Evolutionary conservation across 2,888 invertebrate species (phyloP).

Genomic region (Agriotes lineatus): DNA sequence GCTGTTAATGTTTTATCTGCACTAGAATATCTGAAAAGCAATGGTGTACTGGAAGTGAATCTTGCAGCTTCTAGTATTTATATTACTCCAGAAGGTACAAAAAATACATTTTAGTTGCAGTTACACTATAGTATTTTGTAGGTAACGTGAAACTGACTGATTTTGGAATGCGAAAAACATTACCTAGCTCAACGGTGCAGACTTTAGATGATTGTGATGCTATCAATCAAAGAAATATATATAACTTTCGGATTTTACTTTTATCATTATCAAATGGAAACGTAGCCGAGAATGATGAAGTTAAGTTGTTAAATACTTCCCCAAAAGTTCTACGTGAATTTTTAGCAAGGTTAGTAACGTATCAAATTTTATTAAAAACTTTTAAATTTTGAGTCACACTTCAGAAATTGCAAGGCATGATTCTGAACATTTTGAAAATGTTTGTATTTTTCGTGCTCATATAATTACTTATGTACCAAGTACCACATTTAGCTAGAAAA

Average conservation of each 20-base stretch:
- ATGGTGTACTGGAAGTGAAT: slow-evolving; percentile 85
- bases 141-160: too few relatives aligned
- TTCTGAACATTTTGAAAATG: not conserved
- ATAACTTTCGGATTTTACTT: slow-evolving; percentile 77
- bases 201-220: too few relatives aligned
- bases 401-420: not conserved
- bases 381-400: not conserved
- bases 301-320: slow-evolving; percentile 71
- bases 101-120: too few relatives aligned
- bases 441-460: too few relatives aligned
- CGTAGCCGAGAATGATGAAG: slow-evolving; percentile 66
- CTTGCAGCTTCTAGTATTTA: slow-evolving; percentile 80
- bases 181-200: slow-evolving; percentile 24
- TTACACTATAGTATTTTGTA: too few relatives aligned
- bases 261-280: slow-evolving; percentile 74
- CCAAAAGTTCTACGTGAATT: slow-evolving; percentile 79
- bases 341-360: slow-evolving; percentile 71
- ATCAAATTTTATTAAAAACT: slow-evolving; percentile 12
- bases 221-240: slow-evolving; percentile 73
- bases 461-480: too few relatives aligned
- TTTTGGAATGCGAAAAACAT: slow-evolving; percentile 55
- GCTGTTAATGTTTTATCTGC: slow-evolving; percentile 81
- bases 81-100: too few relatives aligned
- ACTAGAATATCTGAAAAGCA: slow-evolving; percentile 82
- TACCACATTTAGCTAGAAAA: too few relatives aligned